Conservation (phyloP, 2,888 invertebrate species). For the Orthosia cruda region DNA sequence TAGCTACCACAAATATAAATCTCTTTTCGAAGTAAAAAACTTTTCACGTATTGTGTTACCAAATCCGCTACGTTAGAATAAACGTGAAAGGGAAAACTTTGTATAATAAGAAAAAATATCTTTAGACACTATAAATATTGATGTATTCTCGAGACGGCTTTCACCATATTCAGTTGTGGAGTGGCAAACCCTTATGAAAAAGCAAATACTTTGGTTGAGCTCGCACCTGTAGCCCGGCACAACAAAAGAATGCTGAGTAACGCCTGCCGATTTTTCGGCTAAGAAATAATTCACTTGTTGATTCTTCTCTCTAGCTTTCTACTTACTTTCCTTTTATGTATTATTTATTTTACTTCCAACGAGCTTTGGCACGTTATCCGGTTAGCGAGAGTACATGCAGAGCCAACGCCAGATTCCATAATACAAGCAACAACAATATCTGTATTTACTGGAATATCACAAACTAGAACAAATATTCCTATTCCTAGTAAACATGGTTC, state of each 20-base stretch:
- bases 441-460: slow-evolving; percentile 39
- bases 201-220: slow-evolving; percentile 77
- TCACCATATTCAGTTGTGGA: slow-evolving; percentile 67
- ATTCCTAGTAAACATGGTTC: slow-evolving; percentile 66
- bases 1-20: slow-evolving; percentile 62
- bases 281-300: slow-evolving; percentile 90
- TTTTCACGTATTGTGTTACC: slow-evolving; percentile 53
- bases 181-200: slow-evolving; percentile 78
- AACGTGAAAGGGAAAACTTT: slow-evolving; percentile 64
- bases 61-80: slow-evolving; percentile 65
- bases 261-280: slow-evolving; percentile 86
- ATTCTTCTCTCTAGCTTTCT: slow-evolving; percentile 80
- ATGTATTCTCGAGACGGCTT: slow-evolving; percentile 70
- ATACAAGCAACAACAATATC: slow-evolving; percentile 58
- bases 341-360: slow-evolving; percentile 79
- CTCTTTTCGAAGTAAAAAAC: slow-evolving; percentile 63
- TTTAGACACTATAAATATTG: slow-evolving; percentile 72
- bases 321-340: slow-evolving; percentile 79
- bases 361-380: slow-evolving; percentile 74
- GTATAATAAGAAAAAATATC: slow-evolving; percentile 68
- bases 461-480: slow-evolving; percentile 50
- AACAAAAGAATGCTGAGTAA: slow-evolving; percentile 87
- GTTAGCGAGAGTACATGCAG: slow-evolving; percentile 59
- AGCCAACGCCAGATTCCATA: slow-evolving; percentile 36
- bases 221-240: slow-evolving; percentile 85